These are phyloP conservation scores for Drosophila sulfurigaster DNA, from an alignment of 1,140 invertebrate genomes.

Conservation along the genomic window DNA sequence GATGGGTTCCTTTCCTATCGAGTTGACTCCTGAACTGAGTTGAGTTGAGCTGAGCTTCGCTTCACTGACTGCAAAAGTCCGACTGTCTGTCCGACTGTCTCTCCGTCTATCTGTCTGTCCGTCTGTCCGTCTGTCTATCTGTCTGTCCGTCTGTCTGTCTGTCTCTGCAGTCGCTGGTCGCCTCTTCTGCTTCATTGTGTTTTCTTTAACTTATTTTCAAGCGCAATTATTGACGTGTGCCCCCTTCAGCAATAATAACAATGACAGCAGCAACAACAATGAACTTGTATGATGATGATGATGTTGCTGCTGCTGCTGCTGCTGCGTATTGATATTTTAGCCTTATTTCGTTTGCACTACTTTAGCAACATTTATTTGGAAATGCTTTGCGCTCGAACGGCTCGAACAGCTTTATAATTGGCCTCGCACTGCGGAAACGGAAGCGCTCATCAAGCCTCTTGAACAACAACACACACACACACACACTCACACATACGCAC, in stretches of 20 bases:
- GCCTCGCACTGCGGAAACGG: conserved; percentile 52
- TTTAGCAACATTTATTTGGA: conserved; percentile 31
- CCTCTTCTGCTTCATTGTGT: conserved; percentile 67
- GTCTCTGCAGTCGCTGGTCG: conserved; percentile 13
- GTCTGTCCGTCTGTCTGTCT: background rate
- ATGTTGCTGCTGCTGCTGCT: background rate
- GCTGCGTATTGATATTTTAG: conserved; percentile 46
- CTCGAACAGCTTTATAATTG: conserved; percentile 57
- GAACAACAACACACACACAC: conserved; percentile 36
- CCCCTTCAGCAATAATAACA: conserved; percentile 52
- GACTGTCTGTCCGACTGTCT: background rate
- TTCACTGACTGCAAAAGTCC: conserved; percentile 17
- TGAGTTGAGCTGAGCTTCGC: conserved; percentile 21
- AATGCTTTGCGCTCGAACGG: conserved; percentile 57
- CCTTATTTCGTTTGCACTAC: conserved; percentile 30
- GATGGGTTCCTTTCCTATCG: conserved; percentile 10
- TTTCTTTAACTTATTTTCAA: conserved; percentile 76
- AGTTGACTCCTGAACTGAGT: conserved; percentile 22
- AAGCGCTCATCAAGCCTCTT: conserved; percentile 54
- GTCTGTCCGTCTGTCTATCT: background rate
- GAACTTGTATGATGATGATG: conserved; percentile 3
- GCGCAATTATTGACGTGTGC: conserved; percentile 79
- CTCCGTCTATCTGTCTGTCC: background rate
- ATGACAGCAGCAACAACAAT: conserved; percentile 41
- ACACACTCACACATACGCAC: conserved; percentile 19